These are phyloP conservation scores for Platycheirus rosarum DNA, from an alignment of 2,888 invertebrate genomes.

Conservation along the genomic window DNA sequence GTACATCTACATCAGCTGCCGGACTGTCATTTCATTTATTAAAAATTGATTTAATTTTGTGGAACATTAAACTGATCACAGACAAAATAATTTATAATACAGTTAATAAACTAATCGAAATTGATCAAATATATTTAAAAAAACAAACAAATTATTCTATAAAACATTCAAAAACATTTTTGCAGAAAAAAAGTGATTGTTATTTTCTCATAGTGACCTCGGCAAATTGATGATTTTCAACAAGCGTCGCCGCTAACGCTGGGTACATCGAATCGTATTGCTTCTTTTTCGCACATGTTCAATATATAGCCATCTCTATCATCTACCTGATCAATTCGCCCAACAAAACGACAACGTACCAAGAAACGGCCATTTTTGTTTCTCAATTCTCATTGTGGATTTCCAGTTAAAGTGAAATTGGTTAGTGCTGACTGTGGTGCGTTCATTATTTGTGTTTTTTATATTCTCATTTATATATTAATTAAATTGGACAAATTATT, in stretches of 20 bases:
- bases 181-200: slow-evolving; percentile 43
- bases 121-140: background rate
- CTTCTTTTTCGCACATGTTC: background rate
- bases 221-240: slow-evolving; percentile 54
- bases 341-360: slow-evolving; percentile 60
- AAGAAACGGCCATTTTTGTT: slow-evolving; percentile 70
- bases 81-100: background rate
- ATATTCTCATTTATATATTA: slow-evolving; percentile 35
- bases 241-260: slow-evolving; percentile 22
- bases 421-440: slow-evolving; percentile 58
- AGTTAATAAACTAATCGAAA: background rate
- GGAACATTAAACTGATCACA: background rate
- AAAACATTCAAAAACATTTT: background rate
- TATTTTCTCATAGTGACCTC: slow-evolving; percentile 50
- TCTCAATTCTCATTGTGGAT: slow-evolving; percentile 59
- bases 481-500: slow-evolving; percentile 36
- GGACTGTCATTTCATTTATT: too few relatives aligned
- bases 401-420: slow-evolving; percentile 74
- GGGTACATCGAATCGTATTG: slow-evolving; percentile 23
- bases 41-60: too few relatives aligned
- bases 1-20: too few relatives aligned
- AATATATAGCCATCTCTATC: slow-evolving; percentile 20
- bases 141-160: background rate
- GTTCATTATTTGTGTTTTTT: slow-evolving; percentile 33
- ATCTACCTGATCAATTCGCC: slow-evolving; percentile 64